Conservation (phyloP, 2,113 vertebrate species). For the Nymphicus hollandicus region DNA sequence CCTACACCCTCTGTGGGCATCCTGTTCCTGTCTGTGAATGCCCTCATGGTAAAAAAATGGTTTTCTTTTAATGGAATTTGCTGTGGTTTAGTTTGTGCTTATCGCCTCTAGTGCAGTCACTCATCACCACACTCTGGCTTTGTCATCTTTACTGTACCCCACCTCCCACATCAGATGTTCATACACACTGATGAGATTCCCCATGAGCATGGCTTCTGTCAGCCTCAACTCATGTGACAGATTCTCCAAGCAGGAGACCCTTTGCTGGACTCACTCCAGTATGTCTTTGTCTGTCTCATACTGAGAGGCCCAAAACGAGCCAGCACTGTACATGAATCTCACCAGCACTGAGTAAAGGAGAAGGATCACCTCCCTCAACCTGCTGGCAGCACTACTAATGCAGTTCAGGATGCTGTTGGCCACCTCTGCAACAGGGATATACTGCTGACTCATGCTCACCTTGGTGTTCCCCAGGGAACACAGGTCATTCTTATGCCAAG, state of each 20-base stretch:
- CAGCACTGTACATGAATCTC: background rate
- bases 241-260: background rate
- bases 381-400: background rate
- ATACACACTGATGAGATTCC: background rate
- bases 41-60: background rate
- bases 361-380: background rate
- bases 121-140: fast-evolving
- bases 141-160: background rate
- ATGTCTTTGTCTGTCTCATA: background rate
- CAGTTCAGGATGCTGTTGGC: background rate
- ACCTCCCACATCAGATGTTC: background rate
- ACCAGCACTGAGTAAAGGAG: background rate
- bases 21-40: background rate
- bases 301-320: background rate
- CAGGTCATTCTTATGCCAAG: background rate
- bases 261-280: background rate
- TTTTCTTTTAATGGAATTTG: background rate
- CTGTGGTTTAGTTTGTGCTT: background rate
- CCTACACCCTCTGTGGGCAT: background rate
- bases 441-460: background rate
- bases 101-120: background rate
- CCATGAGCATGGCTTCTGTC: background rate
- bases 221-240: background rate
- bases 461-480: background rate
- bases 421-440: background rate